Base-by-base conservation (phyloP, 2,797 vertebrate species). In the Notoglanidium macrostoma region DNA sequence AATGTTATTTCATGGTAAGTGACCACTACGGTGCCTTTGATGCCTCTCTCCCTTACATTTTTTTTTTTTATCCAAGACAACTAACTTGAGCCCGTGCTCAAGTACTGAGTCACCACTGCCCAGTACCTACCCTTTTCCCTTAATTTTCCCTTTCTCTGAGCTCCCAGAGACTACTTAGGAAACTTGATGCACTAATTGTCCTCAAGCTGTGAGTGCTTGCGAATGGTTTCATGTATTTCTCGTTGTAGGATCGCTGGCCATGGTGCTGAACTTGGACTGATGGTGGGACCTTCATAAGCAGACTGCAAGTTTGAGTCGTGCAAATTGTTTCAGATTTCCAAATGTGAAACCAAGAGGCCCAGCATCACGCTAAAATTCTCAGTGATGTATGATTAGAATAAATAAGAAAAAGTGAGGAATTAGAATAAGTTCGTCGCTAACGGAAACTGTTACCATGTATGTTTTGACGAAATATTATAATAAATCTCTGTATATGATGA, bases 211-310 rank as follows among this genome's bases (percentile, higher is more conserved):
- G 15, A 15, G 59, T 81, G 57, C 12, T 63, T 46, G 55, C 19
- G 0, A 19, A 14, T 46, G 2, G 23, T 61, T 63, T 63, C 55
- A 59, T 65, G 14, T 14, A 61, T 80, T 61, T 15, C 59, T n/a
- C n/a, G 23, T n/a, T 32, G 15, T 49, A 67, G 44, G 44, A 49
- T 80, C 9, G 44, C 80, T 82, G 80, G 9, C 61, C 80, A 82
- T 82, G 80, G 80, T 82, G 61, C 80, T 82, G 80, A 82, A 49
- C 59, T 46, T 81, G 23, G 12, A 61, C 40, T 65, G 80, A 44
- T 1, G 4, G 15, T 11, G 7, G 59, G 8, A 46, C 8, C 14
- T 81, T 21, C 9, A 8, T 14, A 61, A 12, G 23, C 55, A 26
- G 21, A 44, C 19, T 40, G 11, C 32, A 23, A 17, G 5, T 19